A percentile compares a stretch with the other conserved stretches of the same genome.
Evolutionary conservation across 2,113 vertebrate species (phyloP).

Genomic region (Stictonetta naevosa): DNA sequence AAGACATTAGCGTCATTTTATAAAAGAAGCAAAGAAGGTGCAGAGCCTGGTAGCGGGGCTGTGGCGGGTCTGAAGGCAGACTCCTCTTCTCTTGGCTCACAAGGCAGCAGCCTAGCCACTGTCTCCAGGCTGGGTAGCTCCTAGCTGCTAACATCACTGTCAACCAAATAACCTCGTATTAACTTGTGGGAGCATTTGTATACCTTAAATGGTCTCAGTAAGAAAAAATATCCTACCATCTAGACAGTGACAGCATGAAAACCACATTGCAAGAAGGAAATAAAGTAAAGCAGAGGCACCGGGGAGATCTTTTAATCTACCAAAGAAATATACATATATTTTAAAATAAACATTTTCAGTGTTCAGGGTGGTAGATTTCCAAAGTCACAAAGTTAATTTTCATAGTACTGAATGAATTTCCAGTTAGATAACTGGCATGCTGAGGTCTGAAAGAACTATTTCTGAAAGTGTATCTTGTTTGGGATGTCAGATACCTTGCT

Average conservation of each 20-base stretch:
- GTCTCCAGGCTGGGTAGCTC: not conserved
- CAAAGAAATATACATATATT: not conserved
- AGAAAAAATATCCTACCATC: not conserved
- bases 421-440: not conserved
- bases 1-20: not conserved
- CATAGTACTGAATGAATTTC: not conserved
- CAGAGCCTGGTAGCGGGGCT: not conserved
- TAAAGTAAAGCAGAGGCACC: not conserved
- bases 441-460: not conserved
- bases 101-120: not conserved
- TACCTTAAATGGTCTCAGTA: not conserved
- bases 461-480: not conserved
- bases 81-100: not conserved
- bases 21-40: not conserved
- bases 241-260: not conserved
- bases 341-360: not conserved
- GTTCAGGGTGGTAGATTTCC: not conserved
- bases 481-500: not conserved
- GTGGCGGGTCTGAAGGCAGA: not conserved
- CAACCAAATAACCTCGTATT: not conserved
- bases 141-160: fast-evolving
- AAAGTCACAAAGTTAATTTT: not conserved
- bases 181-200: not conserved
- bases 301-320: not conserved
- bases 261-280: not conserved